phyloP scores from a whole-genome alignment of 2,797 vertebrate species.

The Aselliscus stoliczkanus region DNA sequence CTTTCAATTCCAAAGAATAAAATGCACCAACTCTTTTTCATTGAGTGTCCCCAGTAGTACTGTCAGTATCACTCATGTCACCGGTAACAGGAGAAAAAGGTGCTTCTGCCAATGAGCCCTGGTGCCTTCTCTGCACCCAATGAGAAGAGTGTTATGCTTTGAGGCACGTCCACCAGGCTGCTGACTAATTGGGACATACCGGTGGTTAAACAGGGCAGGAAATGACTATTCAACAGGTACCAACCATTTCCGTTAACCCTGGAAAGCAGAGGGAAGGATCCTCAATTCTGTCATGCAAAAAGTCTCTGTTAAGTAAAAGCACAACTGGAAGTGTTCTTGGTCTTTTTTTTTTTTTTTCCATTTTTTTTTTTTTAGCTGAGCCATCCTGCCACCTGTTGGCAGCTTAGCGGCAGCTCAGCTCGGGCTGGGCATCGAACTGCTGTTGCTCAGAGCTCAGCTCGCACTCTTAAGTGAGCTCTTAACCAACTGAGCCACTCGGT shows the following conservation, averaged over 20 bases:
- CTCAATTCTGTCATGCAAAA: not conserved
- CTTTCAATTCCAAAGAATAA: not conserved
- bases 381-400: too few species aligned
- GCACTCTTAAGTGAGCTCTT: too few species aligned
- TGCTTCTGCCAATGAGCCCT: not conserved
- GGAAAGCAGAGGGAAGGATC: not conserved
- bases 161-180: not conserved
- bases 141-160: not conserved
- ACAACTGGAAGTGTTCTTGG: not conserved
- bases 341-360: not conserved
- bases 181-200: not conserved
- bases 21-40: not conserved
- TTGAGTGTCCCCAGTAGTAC: not conserved
- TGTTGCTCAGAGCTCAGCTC: too few species aligned
- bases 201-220: too few species aligned
- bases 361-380: too few species aligned
- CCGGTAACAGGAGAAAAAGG: not conserved
- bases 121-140: not conserved
- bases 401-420: too few species aligned
- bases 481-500: too few species aligned
- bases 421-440: too few species aligned
- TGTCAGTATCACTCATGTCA: not conserved
- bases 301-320: not conserved
- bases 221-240: not conserved
- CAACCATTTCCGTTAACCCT: not conserved